A percentile compares a stretch with the other conserved stretches of the same genome.
These are phyloP conservation scores for Calephelis nemesis DNA, from an alignment of 1,140 invertebrate species.

Conservation along the genomic window DNA sequence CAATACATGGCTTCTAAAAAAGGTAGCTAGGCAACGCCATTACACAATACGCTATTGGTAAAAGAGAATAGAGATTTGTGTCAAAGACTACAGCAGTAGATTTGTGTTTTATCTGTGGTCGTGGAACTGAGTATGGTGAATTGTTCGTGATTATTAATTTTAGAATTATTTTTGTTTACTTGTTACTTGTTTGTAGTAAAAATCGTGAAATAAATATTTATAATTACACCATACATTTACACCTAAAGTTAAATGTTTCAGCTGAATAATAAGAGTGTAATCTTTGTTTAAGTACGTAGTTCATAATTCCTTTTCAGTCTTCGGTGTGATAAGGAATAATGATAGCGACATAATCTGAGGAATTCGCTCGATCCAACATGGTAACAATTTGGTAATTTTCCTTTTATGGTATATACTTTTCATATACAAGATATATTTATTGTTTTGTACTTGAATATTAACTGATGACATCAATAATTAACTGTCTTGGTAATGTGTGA, in stretches of 20 bases:
- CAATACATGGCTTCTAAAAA: too few species aligned
- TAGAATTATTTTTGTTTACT: constrained; percentile 49
- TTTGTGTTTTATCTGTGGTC: constrained; percentile 34
- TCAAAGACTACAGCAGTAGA: background rate
- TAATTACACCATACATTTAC: constrained; percentile 22
- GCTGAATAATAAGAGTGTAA: constrained; percentile 17
- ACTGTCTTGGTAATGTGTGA: too few species aligned
- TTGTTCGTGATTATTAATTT: constrained; percentile 36
- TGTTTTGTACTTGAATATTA: too few species aligned
- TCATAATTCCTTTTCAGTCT: constrained; percentile 53
- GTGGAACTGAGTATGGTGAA: constrained; percentile 49
- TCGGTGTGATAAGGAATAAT: constrained; percentile 62
- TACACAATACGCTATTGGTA: too few species aligned
- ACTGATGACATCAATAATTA: too few species aligned
- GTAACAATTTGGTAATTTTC: constrained; percentile 21
- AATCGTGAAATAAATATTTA: constrained; percentile 12
- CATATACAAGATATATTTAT: background rate
- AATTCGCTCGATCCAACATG: constrained; percentile 37
- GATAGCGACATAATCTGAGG: constrained; percentile 68
- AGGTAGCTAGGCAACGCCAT: too few species aligned
- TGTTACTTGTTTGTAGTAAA: constrained; percentile 18
- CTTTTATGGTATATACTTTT: background rate
- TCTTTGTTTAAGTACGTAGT: constrained; percentile 30
- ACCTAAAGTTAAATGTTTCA: constrained; percentile 5
- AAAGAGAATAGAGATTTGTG: too few species aligned